Conservation (phyloP, 2,797 vertebrate genomes). For the Labeo calbasu region DNA sequence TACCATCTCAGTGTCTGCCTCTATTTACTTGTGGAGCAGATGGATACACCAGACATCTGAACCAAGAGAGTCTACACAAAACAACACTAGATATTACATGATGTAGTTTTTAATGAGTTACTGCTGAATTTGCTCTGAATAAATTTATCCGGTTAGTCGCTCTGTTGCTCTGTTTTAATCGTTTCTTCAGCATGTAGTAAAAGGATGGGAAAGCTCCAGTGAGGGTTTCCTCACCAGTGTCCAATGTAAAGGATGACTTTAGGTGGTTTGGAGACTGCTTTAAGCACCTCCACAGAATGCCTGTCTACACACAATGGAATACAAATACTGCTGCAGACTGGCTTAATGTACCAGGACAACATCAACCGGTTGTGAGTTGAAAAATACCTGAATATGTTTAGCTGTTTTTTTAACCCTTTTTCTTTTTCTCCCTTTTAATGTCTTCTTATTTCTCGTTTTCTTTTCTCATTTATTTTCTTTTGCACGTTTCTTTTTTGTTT, state of each 20-base stretch:
- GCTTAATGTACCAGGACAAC: conserved; percentile 84
- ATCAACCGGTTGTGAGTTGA: conserved; percentile 88
- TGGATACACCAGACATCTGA: neutral
- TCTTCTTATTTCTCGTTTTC: too few species aligned
- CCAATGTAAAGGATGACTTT: conserved; percentile 77
- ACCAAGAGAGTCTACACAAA: neutral
- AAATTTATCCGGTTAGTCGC: neutral
- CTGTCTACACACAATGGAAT: conserved; percentile 72
- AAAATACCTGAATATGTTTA: neutral
- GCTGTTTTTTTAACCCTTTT: neutral
- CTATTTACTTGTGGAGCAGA: conserved; percentile 13
- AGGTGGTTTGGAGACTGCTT: conserved; percentile 71
- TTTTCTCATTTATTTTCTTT: neutral
- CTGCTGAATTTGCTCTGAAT: neutral
- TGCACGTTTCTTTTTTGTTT: neutral
- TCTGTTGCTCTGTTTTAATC: neutral
- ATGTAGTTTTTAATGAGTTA: neutral
- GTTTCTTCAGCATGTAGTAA: conserved; percentile 7
- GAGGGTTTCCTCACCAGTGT: conserved; percentile 5
- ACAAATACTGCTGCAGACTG: conserved; percentile 83
- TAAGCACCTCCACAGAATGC: conserved; percentile 52
- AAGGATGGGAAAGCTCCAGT: neutral
- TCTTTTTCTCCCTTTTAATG: neutral
- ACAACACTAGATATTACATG: neutral
- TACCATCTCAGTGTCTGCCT: conserved; percentile 51